Evolutionary conservation across 2,888 invertebrate genomes (phyloP), one percentile per base, ranked within the genome.

Genomic region (Opisthograptis luteolata): DNA sequence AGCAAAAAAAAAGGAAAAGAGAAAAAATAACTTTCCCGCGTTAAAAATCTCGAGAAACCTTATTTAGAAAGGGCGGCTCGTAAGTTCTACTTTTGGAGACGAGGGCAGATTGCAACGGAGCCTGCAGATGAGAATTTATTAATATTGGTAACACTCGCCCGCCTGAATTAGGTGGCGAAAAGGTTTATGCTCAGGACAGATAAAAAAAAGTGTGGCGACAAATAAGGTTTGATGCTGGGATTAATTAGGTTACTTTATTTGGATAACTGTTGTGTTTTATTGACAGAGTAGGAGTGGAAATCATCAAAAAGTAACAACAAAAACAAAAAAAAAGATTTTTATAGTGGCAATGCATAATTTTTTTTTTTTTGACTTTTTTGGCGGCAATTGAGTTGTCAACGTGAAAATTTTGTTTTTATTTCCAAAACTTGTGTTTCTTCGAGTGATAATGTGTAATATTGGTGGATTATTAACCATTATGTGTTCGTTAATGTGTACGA

Each of bases 51-150:
- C 32, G 24, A 52, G 48, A 30, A 48, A 71, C 70, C 75, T 84
- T 86, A 84, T 84, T 84, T 82, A 81, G 77, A 67, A 76, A 80
- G 81, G 84, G 79, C 73, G 68, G 61, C 62, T 80, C 88, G 77
- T 89, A 88, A 88, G 84, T 87, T 86, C 79, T 74, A 73, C 80
- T 81, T 76, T 78, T 72, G 73, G 76, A 70, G 73, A 77, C 81
- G 71, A 66, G 76, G 80, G 87, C 85, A 87, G 87, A 89, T 89
- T 89, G 89, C 85, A 76, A 73, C 79, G 79, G 81, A 86, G 84
- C 84, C 84, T 81, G 66, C 76, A 74, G 85, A 90, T 86, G 85
- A 87, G 87, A 88, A 90, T 89, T 90, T 90, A 90, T 89, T 89
- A 87, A 89, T 88, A 90, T 90, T 88, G 86, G 64, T 79, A 79